Conservation (phyloP, 2,797 vertebrate genomes). For the Fistularia commersonii region DNA sequence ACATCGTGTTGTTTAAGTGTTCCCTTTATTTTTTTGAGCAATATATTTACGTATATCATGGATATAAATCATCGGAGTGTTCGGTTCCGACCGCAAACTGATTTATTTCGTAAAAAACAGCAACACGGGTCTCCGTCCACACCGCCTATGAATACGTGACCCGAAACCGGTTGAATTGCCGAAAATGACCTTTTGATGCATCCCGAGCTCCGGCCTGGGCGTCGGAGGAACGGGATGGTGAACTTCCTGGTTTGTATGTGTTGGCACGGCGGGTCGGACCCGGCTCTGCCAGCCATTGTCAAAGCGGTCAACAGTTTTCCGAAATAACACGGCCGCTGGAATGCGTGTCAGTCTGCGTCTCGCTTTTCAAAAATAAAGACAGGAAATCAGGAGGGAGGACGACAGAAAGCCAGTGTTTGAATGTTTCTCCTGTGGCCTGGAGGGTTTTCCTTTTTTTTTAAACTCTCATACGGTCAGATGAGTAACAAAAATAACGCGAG, state of each 20-base stretch:
- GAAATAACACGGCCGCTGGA: slow-evolving; percentile 52
- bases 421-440: slow-evolving; percentile 18
- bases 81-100: no score
- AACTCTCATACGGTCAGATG: no score
- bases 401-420: slow-evolving; percentile 6
- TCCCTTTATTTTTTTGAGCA: no score
- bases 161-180: slow-evolving; percentile 1
- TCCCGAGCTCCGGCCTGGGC: no score
- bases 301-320: slow-evolving; percentile 35
- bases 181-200: slow-evolving; percentile 4
- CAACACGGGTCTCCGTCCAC: no score
- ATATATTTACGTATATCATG: no score
- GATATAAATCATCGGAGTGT: no score
- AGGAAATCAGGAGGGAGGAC: slow-evolving; percentile 18
- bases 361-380: slow-evolving; percentile 48
- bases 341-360: slow-evolving; percentile 43
- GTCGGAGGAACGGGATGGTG: slow-evolving; percentile 22
- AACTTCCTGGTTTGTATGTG: slow-evolving; percentile 41
- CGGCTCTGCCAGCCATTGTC: slow-evolving; percentile 42
- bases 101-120: no score
- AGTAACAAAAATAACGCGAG: slow-evolving; percentile 11
- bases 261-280: slow-evolving; percentile 35
- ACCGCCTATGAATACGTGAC: no score
- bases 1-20: no score
- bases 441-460: slow-evolving; percentile 16